A percentile compares a stretch with the other conserved stretches of the same genome.
phyloP scores from a whole-genome alignment of 2,113 vertebrate genomes.

The Pterocles orientalis region DNA sequence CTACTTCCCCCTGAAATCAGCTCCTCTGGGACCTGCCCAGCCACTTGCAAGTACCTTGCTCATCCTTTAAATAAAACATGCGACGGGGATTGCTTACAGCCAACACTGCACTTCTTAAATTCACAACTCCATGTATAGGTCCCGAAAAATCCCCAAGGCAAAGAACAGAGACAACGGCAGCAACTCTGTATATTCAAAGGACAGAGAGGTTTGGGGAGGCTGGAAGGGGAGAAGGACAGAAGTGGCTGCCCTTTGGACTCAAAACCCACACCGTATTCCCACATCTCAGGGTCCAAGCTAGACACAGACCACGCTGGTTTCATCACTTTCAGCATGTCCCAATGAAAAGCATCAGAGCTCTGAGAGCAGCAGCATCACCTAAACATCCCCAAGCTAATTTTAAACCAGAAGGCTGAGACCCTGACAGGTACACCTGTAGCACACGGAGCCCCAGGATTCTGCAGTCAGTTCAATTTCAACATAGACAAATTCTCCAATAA shows the following conservation, averaged over 20 bases:
- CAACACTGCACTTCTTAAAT: rapidly evolving
- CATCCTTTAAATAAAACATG: neutral
- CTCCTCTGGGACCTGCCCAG: neutral
- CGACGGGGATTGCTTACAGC: neutral
- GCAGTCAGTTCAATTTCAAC: rapidly evolving
- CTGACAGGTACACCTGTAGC: rapidly evolving
- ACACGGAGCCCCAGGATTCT: rapidly evolving
- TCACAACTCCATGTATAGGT: neutral
- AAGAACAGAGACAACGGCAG: neutral
- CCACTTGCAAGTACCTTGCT: neutral
- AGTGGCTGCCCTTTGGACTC: neutral
- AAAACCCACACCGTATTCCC: neutral
- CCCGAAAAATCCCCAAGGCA: neutral
- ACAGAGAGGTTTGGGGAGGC: neutral
- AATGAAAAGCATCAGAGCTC: neutral
- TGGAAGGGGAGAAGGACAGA: neutral
- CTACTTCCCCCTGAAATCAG: neutral
- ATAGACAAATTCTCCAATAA: neutral
- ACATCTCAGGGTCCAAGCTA: neutral
- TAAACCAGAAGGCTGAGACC: neutral
- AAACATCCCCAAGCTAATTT: neutral
- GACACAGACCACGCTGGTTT: rapidly evolving
- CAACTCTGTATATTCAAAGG: neutral
- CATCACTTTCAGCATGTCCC: neutral
- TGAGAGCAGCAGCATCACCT: neutral